Evolutionary conservation across 2,113 vertebrate genomes (phyloP), one percentile per base, ranked within the genome.

Genomic region (Prietella phreatophila): DNA sequence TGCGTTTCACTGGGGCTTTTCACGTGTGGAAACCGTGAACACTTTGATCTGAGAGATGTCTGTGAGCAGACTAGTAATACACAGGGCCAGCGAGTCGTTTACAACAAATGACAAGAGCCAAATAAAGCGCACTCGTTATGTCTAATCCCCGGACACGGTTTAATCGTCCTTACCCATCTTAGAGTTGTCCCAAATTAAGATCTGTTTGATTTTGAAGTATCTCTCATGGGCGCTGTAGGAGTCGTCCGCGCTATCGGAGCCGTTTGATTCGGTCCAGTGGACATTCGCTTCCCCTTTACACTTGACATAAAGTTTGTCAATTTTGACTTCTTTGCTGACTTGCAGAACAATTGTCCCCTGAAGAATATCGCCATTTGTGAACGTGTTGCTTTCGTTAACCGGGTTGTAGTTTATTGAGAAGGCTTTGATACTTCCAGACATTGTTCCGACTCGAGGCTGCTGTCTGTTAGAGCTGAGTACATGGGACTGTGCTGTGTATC

Each of bases 191-290:
- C 85, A 63, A 47, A 94, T 92, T 0, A 95, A 73, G 71, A 93
- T 91, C 11, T 93, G 83, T 82, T 94, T 95, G 30, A 93, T 36
- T 87, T 96, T 96, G 80, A 95, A 96, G 20, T 93, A 94, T 91
- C 93, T 93, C 14, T 58, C 91, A 65, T 91, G 76, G 2, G 91
- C 89, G 0, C 69, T 82, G 86, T 94, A 93, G 0, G 90, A 88
- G 0, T 67, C 80, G 11, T 83, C 82, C 8, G 1, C 0, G 4
- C 91, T 6, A 1, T 0, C 0, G 1, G 88, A 80, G 17, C 88
- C 90, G 0, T 4, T 36, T 0, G 7, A 86, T 3, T 50, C 65
- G 0, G 91, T 89, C 95, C 95, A 95, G 0, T 22, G 67, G 0
- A 94, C 94, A 0, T 89, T 0, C 0, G 93, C 93, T 47, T 95